These are phyloP conservation scores for Condylostylus longicornis DNA, from an alignment of 1,140 invertebrate species.

Conservation along the genomic window DNA sequence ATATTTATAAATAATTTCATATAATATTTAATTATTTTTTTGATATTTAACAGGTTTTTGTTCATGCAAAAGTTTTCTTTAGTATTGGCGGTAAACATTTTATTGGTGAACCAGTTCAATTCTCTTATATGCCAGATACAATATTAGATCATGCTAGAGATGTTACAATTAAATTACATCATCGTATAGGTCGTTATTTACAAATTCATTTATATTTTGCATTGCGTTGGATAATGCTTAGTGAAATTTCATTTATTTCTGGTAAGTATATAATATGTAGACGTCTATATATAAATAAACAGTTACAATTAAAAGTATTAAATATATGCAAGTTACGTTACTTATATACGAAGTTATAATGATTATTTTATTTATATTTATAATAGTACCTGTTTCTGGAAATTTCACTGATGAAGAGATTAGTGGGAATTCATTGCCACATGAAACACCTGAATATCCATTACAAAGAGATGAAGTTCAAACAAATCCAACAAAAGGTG, in stretches of 20 bases:
- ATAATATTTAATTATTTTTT: slow-evolving; percentile 2
- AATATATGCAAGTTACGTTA: not conserved
- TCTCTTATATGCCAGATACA: slow-evolving; percentile 63
- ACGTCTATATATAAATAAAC: no score
- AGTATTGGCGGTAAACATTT: slow-evolving; percentile 59
- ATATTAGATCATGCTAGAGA: slow-evolving; percentile 67
- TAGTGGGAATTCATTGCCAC: slow-evolving; percentile 22
- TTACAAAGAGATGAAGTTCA: slow-evolving; percentile 53
- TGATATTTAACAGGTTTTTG: slow-evolving; percentile 44
- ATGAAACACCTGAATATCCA: slow-evolving; percentile 43
- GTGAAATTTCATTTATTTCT: slow-evolving; percentile 68
- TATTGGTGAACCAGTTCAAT: slow-evolving; percentile 36
- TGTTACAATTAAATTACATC: slow-evolving; percentile 66
- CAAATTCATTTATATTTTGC: slow-evolving; percentile 73
- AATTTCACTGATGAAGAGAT: slow-evolving; percentile 53
- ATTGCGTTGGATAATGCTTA: slow-evolving; percentile 72
- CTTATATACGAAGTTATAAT: not conserved
- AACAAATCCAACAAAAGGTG: slow-evolving; percentile 35
- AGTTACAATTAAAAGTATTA: no score
- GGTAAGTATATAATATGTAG: slow-evolving; percentile 39
- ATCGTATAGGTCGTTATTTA: slow-evolving; percentile 57
- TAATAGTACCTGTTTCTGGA: slow-evolving; percentile 44
- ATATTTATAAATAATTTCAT: no score
- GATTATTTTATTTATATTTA: slow-evolving; percentile 1
- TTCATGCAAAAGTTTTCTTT: slow-evolving; percentile 52